Percentiles rank a stretch among this genome's conserved stretches.
phyloP scores from a whole-genome alignment of 2,113 vertebrate genomes.

The Colinus virginianus region DNA sequence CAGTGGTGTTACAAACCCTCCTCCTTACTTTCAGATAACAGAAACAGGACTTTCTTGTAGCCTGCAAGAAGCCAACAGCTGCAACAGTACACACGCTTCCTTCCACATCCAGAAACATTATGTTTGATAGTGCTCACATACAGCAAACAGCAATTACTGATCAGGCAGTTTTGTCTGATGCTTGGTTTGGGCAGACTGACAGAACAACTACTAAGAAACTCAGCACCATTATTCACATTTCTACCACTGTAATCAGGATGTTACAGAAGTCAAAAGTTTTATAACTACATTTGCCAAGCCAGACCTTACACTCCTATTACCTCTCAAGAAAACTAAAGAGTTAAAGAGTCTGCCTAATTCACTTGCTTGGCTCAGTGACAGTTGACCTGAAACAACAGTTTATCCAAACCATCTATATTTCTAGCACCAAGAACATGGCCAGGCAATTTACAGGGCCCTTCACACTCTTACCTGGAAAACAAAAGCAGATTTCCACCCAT shows the following conservation, averaged over 20 bases:
- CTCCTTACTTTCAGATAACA: neutral
- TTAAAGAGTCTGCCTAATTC: neutral
- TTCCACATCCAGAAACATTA: neutral
- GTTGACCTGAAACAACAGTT: neutral
- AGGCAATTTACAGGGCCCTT: neutral
- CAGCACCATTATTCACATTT: neutral
- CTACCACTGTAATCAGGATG: neutral
- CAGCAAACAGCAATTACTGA: neutral
- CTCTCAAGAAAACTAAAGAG: neutral
- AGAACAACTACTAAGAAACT: neutral
- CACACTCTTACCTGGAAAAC: neutral
- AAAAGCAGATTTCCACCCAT: neutral
- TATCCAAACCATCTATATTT: neutral
- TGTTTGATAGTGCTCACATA: neutral
- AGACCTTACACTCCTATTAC: neutral
- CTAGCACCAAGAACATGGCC: neutral
- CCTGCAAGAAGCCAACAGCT: neutral
- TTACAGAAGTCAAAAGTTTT: neutral
- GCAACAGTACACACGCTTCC: neutral
- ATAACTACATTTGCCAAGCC: neutral
- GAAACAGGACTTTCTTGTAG: neutral
- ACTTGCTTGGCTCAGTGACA: neutral
- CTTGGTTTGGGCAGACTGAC: neutral
- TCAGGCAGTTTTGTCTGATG: neutral
- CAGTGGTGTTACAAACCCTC: neutral